Percentiles rank a stretch among this genome's conserved stretches.
Evolutionary conservation across 2,113 vertebrate genomes (phyloP).

Genomic region (Thomomys bottae): DNA sequence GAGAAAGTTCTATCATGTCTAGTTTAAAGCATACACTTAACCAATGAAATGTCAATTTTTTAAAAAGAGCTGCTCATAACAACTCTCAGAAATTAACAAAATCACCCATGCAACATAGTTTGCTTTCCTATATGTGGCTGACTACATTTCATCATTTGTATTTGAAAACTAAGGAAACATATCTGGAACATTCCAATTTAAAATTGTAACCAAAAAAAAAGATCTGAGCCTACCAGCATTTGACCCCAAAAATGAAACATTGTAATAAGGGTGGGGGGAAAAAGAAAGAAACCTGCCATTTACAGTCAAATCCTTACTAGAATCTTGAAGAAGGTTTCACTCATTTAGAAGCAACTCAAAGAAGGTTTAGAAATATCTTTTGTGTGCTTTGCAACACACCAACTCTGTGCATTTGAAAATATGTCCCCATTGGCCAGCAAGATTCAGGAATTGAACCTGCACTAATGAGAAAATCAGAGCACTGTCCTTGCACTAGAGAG

Average conservation of each 20-base stretch:
- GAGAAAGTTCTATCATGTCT: constrained; percentile 15
- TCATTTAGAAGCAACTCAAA: constrained; percentile 30
- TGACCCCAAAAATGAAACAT: not conserved
- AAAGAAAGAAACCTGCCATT: not conserved
- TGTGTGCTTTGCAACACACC: not conserved
- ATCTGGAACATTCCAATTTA: not conserved
- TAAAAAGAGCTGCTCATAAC: constrained; percentile 16
- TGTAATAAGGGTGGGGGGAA: not conserved
- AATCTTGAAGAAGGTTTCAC: not conserved
- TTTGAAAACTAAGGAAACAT: constrained; percentile 57
- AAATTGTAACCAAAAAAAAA: not conserved
- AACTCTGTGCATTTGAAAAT: constrained; percentile 2
- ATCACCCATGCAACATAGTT: not conserved
- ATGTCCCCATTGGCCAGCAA: not conserved
- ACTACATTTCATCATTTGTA: constrained; percentile 8
- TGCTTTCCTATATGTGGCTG: constrained; percentile 7
- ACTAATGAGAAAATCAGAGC: not conserved
- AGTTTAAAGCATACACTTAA: constrained; percentile 21
- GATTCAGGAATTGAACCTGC: constrained; percentile 12
- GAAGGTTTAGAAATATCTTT: constrained; percentile 31
- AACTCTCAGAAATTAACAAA: constrained; percentile 33
- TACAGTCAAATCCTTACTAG: not conserved
- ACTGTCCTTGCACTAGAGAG: not conserved
- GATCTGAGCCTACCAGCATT: not conserved
- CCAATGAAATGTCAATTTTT: constrained; percentile 19